Percentiles rank a stretch among this genome's conserved stretches.
Conservation (phyloP, 1,140 invertebrate species). For the Brachionus manjavacas region DNA sequence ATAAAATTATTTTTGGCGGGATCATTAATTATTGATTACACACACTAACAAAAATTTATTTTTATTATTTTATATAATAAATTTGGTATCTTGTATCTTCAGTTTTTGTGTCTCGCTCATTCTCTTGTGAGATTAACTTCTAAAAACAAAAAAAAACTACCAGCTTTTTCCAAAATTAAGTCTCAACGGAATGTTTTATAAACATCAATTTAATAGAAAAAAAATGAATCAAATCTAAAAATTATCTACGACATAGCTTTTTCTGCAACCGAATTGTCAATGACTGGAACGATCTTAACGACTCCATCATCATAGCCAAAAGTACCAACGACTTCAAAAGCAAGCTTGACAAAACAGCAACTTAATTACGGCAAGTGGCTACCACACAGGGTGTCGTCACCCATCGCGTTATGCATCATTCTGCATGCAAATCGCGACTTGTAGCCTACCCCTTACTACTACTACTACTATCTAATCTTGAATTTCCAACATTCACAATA, state of each 20-base stretch:
- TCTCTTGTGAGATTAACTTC: not conserved
- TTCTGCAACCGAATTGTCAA: no score
- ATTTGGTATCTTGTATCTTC: not conserved
- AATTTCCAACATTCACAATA: not conserved
- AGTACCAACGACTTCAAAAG: no score
- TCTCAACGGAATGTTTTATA: not conserved
- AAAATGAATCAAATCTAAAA: not conserved
- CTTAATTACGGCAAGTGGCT: no score
- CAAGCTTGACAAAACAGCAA: no score
- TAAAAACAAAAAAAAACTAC: not conserved
- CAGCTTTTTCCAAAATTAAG: not conserved
- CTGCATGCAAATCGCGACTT: no score
- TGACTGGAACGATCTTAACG: no score
- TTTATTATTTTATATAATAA: not conserved
- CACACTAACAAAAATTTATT: not conserved
- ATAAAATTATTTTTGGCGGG: not conserved
- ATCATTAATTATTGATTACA: not conserved
- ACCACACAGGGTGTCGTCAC: no score
- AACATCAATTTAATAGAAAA: not conserved
- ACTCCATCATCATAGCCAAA: no score
- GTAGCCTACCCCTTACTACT: no score
- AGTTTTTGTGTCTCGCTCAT: not conserved
- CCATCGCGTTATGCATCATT: no score
- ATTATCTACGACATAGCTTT: no score
- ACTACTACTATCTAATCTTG: no score